Base-by-base conservation (phyloP, 92 coral and sea anemone genomes). In the Actinostola sp. region DNA sequence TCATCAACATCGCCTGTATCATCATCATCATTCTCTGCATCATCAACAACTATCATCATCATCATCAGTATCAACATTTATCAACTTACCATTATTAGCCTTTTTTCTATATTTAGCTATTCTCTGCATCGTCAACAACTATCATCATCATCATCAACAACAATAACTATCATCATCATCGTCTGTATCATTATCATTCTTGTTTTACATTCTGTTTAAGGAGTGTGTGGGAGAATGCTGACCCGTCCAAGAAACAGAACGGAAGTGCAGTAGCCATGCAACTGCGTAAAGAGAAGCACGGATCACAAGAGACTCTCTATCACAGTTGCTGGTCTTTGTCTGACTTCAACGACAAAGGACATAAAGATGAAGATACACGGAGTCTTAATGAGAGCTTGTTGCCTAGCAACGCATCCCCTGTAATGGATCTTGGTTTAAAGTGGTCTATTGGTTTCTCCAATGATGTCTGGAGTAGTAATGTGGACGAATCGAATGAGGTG, bases 281-380 rank as follows among this genome's bases (percentile, higher is more conserved):
- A 31, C 68, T 72, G 30, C 85, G 83, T 23, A 81, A 84, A 52
- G 92, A 92, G 59, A 80, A 61, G 28, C 82, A 76, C 35, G 92
- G 92, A 17, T 95, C 99, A 1, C 97, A 91, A 80, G 99, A 95
- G 84, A 95, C 97, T 5, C 82, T 95, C 10, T 95, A 95, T 58
- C 91, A 92, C 81, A 95, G 99, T 78, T 92, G 97, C 72, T 92
- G 97, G 97, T 95, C 99, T 10, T 61, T 94, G 59, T 80, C 97
- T 2, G 95, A 92, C 57, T 87, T 83, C 25, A 75, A 77, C 33
- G 82, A 48, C n/a, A 71, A 80, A 34, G 67, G 63, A n/a, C 75
- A 80, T 0, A 88, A 90, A 30, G 83, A 75, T 25, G 97, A 87
- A 54, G 97, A 87, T 45, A 72, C 88, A 19, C 84, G 82, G 74